These are phyloP conservation scores for Anoplius nigerrimus DNA, from an alignment of 2,888 invertebrate species.

Conservation along the genomic window DNA sequence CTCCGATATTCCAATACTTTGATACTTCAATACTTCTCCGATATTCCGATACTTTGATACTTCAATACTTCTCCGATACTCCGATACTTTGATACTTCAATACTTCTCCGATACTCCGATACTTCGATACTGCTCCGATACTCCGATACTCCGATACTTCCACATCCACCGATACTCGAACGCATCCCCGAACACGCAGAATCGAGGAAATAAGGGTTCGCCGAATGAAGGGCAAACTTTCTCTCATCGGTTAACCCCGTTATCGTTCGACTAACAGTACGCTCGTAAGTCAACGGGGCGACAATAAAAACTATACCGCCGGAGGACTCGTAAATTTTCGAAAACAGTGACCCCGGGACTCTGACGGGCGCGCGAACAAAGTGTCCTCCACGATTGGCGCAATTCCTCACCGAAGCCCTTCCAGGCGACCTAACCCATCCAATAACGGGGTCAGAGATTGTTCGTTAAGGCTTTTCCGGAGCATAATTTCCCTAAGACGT, in stretches of 20 bases:
- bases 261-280: constrained; percentile 42
- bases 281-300: constrained; percentile 31
- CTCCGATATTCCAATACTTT: too few species aligned
- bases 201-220: too few species aligned
- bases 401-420: constrained; percentile 8
- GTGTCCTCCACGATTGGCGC: constrained; percentile 11
- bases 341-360: constrained; percentile 38
- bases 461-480: constrained; percentile 9
- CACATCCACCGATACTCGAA: too few species aligned
- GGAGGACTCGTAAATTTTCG: constrained; percentile 49
- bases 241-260: constrained; percentile 46
- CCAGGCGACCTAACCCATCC: too few species aligned
- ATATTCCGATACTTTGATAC: too few species aligned
- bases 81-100: too few species aligned
- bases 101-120: too few species aligned
- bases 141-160: too few species aligned
- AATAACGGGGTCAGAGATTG: constrained; percentile 9
- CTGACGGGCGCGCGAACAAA: constrained; percentile 24
- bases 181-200: too few species aligned
- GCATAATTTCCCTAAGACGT: background rate
- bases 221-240: constrained; percentile 16
- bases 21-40: too few species aligned
- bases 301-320: constrained; percentile 52
- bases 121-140: too few species aligned
- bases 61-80: too few species aligned